Percentiles rank a stretch among this genome's conserved stretches.
Conservation (phyloP, 2,797 vertebrate species). For the Sitta carolinensis region DNA sequence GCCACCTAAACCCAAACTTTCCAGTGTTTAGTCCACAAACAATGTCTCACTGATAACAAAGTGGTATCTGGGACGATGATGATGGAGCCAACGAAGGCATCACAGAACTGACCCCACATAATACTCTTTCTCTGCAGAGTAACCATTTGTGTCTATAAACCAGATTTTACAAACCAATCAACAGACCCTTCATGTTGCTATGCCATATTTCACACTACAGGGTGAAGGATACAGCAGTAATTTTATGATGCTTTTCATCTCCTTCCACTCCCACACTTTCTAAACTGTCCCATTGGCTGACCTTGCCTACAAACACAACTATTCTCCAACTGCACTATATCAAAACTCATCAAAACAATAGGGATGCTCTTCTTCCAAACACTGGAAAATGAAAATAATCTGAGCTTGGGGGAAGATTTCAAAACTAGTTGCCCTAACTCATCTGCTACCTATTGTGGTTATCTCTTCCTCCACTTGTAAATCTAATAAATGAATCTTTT, state of each 20-base stretch:
- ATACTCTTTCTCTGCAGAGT: background rate
- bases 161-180: background rate
- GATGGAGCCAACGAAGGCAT: background rate
- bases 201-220: background rate
- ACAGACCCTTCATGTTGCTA: background rate
- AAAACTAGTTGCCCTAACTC: background rate
- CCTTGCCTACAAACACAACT: background rate
- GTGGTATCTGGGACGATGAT: background rate
- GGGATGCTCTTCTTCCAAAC: background rate
- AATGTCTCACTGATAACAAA: rapidly evolving
- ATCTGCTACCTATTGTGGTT: background rate
- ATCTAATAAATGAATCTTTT: background rate
- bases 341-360: background rate
- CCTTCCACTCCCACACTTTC: background rate
- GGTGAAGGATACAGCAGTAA: background rate
- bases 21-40: background rate
- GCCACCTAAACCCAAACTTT: background rate
- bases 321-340: background rate
- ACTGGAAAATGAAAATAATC: background rate
- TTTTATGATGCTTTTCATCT: background rate
- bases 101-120: background rate
- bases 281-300: background rate
- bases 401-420: background rate
- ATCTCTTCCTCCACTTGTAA: background rate
- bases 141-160: background rate